A percentile compares a stretch with the other conserved stretches of the same genome.
Evolutionary conservation across 2,888 invertebrate genomes (phyloP).

Genomic region (Synanthedon tipuliformis): DNA sequence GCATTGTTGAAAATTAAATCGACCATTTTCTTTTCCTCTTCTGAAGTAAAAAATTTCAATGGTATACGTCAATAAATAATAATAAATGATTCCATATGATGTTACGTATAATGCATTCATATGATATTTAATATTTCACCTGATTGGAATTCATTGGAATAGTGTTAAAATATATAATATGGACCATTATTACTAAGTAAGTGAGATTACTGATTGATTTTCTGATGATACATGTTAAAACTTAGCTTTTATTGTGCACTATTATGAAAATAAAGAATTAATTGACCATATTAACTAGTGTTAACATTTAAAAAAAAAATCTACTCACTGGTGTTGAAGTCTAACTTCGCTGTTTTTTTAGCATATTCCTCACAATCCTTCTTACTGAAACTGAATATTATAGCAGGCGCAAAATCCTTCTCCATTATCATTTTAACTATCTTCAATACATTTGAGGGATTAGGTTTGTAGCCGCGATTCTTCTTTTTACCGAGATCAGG

Average conservation of each 20-base stretch:
- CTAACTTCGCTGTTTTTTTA: conserved; percentile 95
- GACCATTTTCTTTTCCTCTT: conserved; percentile 92
- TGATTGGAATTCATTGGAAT: too few relatives aligned
- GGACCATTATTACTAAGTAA: too few relatives aligned
- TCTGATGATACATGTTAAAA: too few relatives aligned
- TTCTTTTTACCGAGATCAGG: conserved; percentile 88
- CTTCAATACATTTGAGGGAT: conserved; percentile 90
- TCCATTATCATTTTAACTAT: conserved; percentile 99
- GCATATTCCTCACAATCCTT: conserved; percentile 98
- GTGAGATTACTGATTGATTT: too few relatives aligned
- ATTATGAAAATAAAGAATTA: too few relatives aligned
- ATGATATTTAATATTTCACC: too few relatives aligned
- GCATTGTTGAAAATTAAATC: conserved; percentile 98
- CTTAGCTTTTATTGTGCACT: too few relatives aligned
- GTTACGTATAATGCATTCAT: too few relatives aligned
- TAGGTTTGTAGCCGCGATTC: conserved; percentile 78
- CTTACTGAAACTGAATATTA: conserved; percentile 98
- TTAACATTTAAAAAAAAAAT: neutral
- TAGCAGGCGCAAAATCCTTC: conserved; percentile 96
- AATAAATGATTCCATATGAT: neutral
- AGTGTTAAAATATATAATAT: too few relatives aligned
- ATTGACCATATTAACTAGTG: too few relatives aligned
- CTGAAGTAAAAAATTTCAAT: conserved; percentile 36
- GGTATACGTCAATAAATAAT: neutral
- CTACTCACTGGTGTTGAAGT: conserved; percentile 87